These are phyloP conservation scores for Aphelinus certus DNA, from an alignment of 1,140 invertebrate genomes.

Conservation along the genomic window DNA sequence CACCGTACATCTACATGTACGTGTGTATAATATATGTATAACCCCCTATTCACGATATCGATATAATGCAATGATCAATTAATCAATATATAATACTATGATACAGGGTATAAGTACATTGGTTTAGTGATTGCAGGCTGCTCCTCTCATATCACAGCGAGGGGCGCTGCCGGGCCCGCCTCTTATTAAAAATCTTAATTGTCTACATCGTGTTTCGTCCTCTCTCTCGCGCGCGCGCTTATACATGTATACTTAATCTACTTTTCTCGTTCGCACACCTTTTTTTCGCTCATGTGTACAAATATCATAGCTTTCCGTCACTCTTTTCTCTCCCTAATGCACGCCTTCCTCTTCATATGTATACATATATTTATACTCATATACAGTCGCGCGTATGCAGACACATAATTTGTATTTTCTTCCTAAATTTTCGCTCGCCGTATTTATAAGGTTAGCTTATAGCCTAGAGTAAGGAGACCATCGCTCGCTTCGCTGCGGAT, in stretches of 20 bases:
- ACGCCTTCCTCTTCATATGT: slow-evolving; percentile 42
- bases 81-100: slow-evolving; percentile 61
- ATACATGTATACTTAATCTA: slow-evolving; percentile 25
- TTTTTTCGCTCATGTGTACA: slow-evolving; percentile 42
- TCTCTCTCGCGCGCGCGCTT: neutral
- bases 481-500: slow-evolving; percentile 38
- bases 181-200: slow-evolving; percentile 49
- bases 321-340: neutral
- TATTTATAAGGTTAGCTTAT: slow-evolving; percentile 44
- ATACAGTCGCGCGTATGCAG: slow-evolving; percentile 46
- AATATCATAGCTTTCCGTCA: slow-evolving; percentile 24
- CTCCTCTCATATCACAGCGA: slow-evolving; percentile 68
- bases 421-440: slow-evolving; percentile 6
- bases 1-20: neutral
- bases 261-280: slow-evolving; percentile 27
- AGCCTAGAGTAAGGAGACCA: slow-evolving; percentile 54
- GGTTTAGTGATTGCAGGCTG: slow-evolving; percentile 68
- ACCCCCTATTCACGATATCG: slow-evolving; percentile 46
- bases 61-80: slow-evolving; percentile 49
- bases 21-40: slow-evolving; percentile 34
- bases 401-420: slow-evolving; percentile 35
- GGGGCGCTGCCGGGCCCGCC: slow-evolving; percentile 66
- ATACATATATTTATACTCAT: slow-evolving; percentile 39
- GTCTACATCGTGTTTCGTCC: slow-evolving; percentile 8
- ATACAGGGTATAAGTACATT: slow-evolving; percentile 68